Percentiles rank a stretch among this genome's conserved stretches.
Conservation (phyloP, 2,113 vertebrate species). For the Chionomys nivalis region DNA sequence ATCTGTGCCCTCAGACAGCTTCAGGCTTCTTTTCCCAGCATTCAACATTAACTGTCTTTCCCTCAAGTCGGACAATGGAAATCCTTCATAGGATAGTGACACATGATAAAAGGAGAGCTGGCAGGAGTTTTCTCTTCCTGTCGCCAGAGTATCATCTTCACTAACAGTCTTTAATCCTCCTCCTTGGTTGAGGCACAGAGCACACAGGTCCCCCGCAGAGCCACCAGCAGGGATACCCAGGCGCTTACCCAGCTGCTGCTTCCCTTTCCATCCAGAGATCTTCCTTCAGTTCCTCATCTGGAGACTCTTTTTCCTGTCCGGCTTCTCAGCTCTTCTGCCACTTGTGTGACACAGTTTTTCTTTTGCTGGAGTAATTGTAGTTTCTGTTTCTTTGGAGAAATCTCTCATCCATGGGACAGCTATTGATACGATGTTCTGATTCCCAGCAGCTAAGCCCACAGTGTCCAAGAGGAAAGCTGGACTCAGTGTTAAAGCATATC, state of each 20-base stretch:
- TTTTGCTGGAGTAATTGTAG: not conserved
- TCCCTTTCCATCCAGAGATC: not conserved
- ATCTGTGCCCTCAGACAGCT: not conserved
- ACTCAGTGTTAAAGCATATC: not conserved
- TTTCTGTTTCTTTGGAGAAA: slow-evolving; percentile 10
- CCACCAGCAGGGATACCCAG: not conserved
- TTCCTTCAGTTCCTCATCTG: not conserved
- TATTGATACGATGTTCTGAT: not conserved
- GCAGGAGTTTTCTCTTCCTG: not conserved
- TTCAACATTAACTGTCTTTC: not conserved
- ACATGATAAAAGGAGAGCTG: not conserved
- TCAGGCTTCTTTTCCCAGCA: not conserved
- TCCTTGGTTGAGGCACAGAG: not conserved
- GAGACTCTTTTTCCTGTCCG: not conserved
- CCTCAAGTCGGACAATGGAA: not conserved
- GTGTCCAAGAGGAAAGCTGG: not conserved
- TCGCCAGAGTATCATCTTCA: not conserved
- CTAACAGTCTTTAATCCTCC: not conserved
- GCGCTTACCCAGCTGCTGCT: not conserved
- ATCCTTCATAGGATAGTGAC: not conserved
- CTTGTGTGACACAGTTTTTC: not conserved
- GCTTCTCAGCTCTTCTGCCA: not conserved
- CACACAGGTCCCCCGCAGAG: not conserved
- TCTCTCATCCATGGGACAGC: not conserved
- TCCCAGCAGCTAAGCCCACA: not conserved